Evolutionary conservation across 2,888 invertebrate genomes (phyloP).

Genomic region (Byasa hedistus): DNA sequence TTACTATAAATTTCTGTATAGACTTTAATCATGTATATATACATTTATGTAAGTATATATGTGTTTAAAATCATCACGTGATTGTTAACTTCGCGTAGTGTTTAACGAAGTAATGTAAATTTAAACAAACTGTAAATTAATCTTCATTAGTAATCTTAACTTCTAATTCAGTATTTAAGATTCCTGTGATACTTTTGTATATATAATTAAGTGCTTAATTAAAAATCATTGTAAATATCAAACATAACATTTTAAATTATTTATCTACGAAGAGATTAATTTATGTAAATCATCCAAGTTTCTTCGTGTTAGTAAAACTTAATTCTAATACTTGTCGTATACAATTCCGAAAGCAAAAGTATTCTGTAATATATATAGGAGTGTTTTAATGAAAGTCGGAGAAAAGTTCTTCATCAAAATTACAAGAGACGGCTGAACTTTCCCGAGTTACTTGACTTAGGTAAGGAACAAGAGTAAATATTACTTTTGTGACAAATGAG

Average conservation of each 20-base stretch:
- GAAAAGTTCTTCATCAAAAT: neutral
- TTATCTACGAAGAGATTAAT: neutral
- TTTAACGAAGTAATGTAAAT: slow-evolving; percentile 16
- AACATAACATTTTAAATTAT: neutral
- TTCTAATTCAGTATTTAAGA: slow-evolving; percentile 39
- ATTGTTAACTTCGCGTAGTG: neutral
- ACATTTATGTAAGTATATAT: neutral
- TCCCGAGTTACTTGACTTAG: neutral
- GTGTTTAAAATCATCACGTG: neutral
- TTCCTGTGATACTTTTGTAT: slow-evolving; percentile 72
- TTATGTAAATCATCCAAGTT: neutral
- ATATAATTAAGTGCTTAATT: slow-evolving; percentile 44
- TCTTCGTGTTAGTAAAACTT: neutral
- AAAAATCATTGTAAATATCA: slow-evolving; percentile 16
- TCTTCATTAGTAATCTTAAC: slow-evolving; percentile 1
- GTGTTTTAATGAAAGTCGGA: neutral
- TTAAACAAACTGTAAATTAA: neutral
- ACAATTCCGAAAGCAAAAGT: neutral
- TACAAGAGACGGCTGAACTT: neutral
- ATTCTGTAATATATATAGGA: neutral
- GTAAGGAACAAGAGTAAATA: neutral
- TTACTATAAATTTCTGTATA: neutral
- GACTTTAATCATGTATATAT: neutral
- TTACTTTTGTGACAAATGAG: neutral
- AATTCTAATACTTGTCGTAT: neutral